Evolutionary conservation across 2,113 vertebrate species (phyloP), one percentile per base, ranked within the genome.

Genomic region (Oryzias celebensis): DNA sequence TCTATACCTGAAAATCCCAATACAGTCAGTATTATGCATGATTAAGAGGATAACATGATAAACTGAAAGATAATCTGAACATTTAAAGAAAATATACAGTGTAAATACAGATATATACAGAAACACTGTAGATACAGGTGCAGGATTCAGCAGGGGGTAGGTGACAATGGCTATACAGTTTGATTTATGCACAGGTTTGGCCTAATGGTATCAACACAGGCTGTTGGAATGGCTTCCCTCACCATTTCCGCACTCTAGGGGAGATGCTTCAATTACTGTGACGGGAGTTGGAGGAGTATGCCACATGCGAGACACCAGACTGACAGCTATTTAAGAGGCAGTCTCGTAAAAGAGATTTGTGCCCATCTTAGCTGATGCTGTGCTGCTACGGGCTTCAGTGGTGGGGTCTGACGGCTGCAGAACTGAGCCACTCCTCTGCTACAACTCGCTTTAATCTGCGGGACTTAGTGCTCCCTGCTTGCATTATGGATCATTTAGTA

Each of bases 341-440:
- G 77, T 62, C 75, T 90, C 88, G 85, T 93, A 92, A 92, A 92
- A 85, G 73, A 91, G 91, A 92, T 93, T 92, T 92, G 90, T 91
- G 85, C 84, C 79, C 44, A 58, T 78, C 79, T 87, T 71, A 75
- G 78, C 77, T 73, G 78, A 70, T 66, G 69, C 54, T 2, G 67
- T 64, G 61, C 80, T 61, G 67, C 70, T 53, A 64, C 31, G 67
- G 69, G 72, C 68, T 58, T 70, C 76, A 58, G 65, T 23, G 65
- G 65, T 61, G 72, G 60, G 71, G 78, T 78, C 76, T 80, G 78
- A 87, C 78, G 20, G 68, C 68, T 65, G 62, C 73, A 17, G 71
- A 58, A 49, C 47, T 23, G 78, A 77, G 82, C 58, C 56, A 69
- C 68, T 65, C 75, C 62, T 57, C 62, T 47, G 15, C 66, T 73